Conservation (phyloP, 2,888 invertebrate species). For the Drosophila paramelanica region DNA sequence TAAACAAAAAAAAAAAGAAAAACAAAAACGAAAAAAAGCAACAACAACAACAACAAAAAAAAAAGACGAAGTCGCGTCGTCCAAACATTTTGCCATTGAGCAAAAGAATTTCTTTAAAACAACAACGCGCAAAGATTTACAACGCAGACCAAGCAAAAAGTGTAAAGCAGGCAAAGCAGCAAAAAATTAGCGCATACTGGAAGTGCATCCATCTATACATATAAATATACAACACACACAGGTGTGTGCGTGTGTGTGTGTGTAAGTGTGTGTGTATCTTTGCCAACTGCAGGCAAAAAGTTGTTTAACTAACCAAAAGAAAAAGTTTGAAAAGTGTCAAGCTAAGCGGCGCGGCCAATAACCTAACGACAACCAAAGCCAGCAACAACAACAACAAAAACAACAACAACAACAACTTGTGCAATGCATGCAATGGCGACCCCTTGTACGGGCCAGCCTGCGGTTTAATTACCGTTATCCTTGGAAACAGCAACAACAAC, state of each 20-base stretch:
- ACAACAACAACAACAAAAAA: slow-evolving; percentile 7
- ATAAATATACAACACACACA: slow-evolving; percentile 5
- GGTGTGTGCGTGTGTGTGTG: slow-evolving; percentile 14
- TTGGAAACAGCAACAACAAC: slow-evolving; percentile 43
- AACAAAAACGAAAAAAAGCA: slow-evolving; percentile 17
- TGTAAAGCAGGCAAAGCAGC: slow-evolving; percentile 67
- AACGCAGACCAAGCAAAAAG: slow-evolving; percentile 72
- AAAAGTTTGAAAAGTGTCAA: slow-evolving; percentile 79
- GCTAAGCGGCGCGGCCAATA: slow-evolving; percentile 72
- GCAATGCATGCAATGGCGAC: slow-evolving; percentile 70
- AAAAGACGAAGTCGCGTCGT: slow-evolving; percentile 43
- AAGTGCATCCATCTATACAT: slow-evolving; percentile 52
- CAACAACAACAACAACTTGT: slow-evolving; percentile 20
- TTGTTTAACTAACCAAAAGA: slow-evolving; percentile 70
- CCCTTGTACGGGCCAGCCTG: slow-evolving; percentile 58
- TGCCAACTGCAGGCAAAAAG: slow-evolving; percentile 55
- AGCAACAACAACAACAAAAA: slow-evolving; percentile 19
- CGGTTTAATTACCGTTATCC: slow-evolving; percentile 76
- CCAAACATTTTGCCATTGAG: slow-evolving; percentile 66
- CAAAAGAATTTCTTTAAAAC: slow-evolving; percentile 64
- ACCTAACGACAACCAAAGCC: slow-evolving; percentile 53
- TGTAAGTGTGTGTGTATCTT: slow-evolving; percentile 22
- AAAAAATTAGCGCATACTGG: slow-evolving; percentile 79
- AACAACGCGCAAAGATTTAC: slow-evolving; percentile 61
- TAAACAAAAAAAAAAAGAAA: slow-evolving; percentile 9